Conservation (phyloP, 2,797 vertebrate species). For the Coranthus polyacanthus region DNA sequence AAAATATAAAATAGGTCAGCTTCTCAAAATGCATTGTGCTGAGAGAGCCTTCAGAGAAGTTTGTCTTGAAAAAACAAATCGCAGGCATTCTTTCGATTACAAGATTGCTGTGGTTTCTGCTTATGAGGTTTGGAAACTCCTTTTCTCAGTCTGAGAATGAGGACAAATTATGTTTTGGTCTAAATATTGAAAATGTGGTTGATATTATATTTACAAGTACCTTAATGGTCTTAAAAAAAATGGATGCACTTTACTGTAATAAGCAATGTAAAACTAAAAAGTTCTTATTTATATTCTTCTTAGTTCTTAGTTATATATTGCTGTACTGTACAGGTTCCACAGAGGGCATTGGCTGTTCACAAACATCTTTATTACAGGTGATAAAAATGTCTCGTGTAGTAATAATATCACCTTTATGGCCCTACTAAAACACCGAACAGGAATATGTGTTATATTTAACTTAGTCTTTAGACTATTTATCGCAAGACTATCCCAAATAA, state of each 20-base stretch:
- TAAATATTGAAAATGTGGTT: constrained; percentile 20
- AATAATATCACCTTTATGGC: constrained; percentile 46
- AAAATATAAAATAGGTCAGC: constrained; percentile 85
- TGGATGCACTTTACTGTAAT: too few species aligned
- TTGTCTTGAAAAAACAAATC: constrained; percentile 62
- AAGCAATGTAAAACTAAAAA: too few species aligned
- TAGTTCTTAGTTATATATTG: background rate
- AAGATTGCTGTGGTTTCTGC: constrained; percentile 55
- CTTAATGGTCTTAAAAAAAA: too few species aligned
- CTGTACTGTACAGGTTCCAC: too few species aligned
- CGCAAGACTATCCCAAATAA: constrained; percentile 30
- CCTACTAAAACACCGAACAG: constrained; percentile 38
- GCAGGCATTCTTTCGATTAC: constrained; percentile 60
- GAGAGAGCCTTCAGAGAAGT: constrained; percentile 65
- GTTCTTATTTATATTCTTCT: too few species aligned
- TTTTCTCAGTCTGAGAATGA: constrained; percentile 44
- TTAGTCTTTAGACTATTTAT: constrained; percentile 33
- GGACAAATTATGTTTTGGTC: constrained; percentile 20
- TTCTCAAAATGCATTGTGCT: constrained; percentile 75
- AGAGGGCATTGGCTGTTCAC: too few species aligned
- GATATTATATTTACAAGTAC: constrained; percentile 11
- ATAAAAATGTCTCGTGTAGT: constrained; percentile 46
- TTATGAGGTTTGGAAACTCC: constrained; percentile 47
- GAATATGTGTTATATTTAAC: constrained; percentile 39
- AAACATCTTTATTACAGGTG: constrained; percentile 17